These are phyloP conservation scores for Chlorops oryzae DNA, from an alignment of 1,140 invertebrate species.

Conservation along the genomic window DNA sequence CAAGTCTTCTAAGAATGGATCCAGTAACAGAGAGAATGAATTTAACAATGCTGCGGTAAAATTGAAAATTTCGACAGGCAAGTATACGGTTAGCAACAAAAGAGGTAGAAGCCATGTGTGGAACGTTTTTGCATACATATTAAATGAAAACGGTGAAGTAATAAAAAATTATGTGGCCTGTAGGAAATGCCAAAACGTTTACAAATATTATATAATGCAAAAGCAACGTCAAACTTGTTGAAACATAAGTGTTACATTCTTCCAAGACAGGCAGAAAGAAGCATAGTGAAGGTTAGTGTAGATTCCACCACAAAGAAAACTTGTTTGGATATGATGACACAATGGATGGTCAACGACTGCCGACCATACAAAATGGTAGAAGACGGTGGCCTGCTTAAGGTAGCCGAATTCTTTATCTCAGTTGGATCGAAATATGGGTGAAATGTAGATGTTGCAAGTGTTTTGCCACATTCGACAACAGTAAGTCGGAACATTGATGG, in stretches of 20 bases:
- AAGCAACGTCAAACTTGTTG: constrained; percentile 8
- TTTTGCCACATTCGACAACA: constrained; percentile 11
- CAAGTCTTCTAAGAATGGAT: too few relatives aligned
- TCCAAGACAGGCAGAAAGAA: neutral
- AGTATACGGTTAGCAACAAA: too few relatives aligned
- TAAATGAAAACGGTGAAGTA: neutral
- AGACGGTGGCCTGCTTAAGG: constrained; percentile 7
- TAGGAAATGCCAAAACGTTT: constrained; percentile 2
- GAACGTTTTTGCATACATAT: neutral
- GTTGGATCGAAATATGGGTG: constrained; percentile 5
- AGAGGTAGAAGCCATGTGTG: constrained; percentile 12
- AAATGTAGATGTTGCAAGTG: neutral
- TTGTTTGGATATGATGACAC: neutral
- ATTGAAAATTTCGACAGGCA: too few relatives aligned
- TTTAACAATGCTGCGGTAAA: too few relatives aligned
- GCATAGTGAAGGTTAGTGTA: constrained; percentile 1
- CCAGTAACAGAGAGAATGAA: too few relatives aligned
- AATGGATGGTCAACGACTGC: constrained; percentile 8
- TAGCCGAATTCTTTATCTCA: neutral
- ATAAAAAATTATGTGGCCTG: constrained; percentile 4
- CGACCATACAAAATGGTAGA: constrained; percentile 5
- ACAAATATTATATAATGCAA: constrained; percentile 5
- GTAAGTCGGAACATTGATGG: constrained; percentile 6
- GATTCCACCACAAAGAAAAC: neutral
- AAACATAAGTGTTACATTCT: constrained; percentile 7